A percentile compares a stretch with the other conserved stretches of the same genome.
phyloP scores from a whole-genome alignment of 2,113 vertebrate species.

The Baryphthengus martii region DNA sequence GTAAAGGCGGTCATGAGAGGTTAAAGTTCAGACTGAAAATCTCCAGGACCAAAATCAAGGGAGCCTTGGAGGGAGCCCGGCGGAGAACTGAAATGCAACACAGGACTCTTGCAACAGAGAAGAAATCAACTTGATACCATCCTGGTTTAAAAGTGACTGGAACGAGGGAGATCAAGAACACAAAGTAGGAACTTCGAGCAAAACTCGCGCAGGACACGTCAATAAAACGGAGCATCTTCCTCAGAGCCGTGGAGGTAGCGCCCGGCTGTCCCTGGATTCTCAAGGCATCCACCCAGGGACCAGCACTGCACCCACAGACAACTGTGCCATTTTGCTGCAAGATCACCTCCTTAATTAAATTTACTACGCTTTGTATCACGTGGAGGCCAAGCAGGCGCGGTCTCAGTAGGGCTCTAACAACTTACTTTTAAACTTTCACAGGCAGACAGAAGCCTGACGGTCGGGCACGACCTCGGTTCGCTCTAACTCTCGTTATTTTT shows the following conservation, averaged over 20 bases:
- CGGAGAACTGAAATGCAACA: neutral
- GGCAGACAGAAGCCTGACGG: neutral
- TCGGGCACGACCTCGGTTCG: neutral
- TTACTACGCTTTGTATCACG: neutral
- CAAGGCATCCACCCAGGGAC: neutral
- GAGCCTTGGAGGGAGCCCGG: neutral
- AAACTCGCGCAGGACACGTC: neutral
- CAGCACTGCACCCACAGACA: neutral
- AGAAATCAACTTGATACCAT: neutral
- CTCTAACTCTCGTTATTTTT: neutral
- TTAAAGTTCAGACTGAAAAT: neutral
- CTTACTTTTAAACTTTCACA: neutral
- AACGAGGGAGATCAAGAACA: neutral
- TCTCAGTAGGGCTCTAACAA: neutral
- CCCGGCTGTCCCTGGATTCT: neutral
- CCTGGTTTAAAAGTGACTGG: neutral
- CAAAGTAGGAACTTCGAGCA: neutral
- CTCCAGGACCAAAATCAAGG: neutral
- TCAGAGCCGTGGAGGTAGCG: neutral
- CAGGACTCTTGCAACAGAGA: neutral
- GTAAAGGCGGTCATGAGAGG: accelerated
- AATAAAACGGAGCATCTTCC: accelerated
- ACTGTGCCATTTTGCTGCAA: neutral
- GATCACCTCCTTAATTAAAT: neutral
- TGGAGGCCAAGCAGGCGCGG: neutral